A percentile compares a stretch with the other conserved stretches of the same genome.
These are phyloP conservation scores for Drosophila bocqueti DNA, from an alignment of 1,140 invertebrate genomes.

Conservation along the genomic window DNA sequence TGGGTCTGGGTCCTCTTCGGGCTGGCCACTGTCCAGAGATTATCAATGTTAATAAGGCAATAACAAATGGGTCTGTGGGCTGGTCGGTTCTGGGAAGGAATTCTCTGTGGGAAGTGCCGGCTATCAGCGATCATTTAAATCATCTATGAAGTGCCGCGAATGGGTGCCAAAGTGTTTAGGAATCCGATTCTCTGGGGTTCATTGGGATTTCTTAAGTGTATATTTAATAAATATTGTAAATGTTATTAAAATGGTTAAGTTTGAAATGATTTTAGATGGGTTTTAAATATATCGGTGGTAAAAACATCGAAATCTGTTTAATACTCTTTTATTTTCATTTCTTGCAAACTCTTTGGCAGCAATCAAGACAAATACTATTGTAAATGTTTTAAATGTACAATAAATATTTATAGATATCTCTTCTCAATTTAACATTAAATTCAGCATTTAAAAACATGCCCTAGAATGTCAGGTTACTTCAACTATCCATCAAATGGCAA, in stretches of 20 bases:
- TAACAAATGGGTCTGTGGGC: conserved; percentile 55
- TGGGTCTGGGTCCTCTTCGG: conserved; percentile 18
- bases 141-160: conserved; percentile 57
- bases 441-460: neutral
- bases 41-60: conserved; percentile 81
- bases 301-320: neutral
- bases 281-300: too few relatives aligned
- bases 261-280: too few relatives aligned
- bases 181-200: neutral
- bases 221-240: neutral
- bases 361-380: too few relatives aligned
- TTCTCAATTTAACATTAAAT: neutral
- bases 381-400: too few relatives aligned
- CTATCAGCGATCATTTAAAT: conserved; percentile 65
- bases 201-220: neutral
- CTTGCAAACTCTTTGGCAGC: neutral
- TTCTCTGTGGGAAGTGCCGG: conserved; percentile 36
- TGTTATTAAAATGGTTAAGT: neutral
- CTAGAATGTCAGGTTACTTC: neutral
- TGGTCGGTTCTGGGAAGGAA: conserved; percentile 37
- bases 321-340: neutral
- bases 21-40: conserved; percentile 77
- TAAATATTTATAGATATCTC: neutral
- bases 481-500: conserved; percentile 52
- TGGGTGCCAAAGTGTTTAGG: conserved; percentile 34